Evolutionary conservation across 2,888 invertebrate species (phyloP).

Genomic region (Urechis unicinctus): DNA sequence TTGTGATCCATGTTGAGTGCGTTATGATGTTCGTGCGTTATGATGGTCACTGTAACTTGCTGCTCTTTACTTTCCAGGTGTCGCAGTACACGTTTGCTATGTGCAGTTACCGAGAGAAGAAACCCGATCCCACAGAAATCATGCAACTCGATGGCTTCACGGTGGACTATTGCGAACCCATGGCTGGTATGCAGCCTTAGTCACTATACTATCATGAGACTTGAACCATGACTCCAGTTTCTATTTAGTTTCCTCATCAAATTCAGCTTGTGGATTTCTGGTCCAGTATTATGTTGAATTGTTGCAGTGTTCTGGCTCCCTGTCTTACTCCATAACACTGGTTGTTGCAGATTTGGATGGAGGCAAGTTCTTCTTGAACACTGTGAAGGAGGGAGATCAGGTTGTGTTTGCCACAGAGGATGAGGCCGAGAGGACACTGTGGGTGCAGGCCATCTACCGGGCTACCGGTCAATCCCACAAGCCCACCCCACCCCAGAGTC

Average conservation of each 20-base stretch:
- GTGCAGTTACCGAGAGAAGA: conserved; percentile 99
- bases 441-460: conserved; percentile 98
- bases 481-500: conserved; percentile 68
- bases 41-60: too few species aligned
- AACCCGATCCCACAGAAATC: conserved; percentile 98
- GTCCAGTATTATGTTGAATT: too few species aligned
- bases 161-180: conserved; percentile 91
- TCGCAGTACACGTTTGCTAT: conserved; percentile 99
- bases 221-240: not conserved
- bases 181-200: conserved; percentile 64
- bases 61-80: too few species aligned
- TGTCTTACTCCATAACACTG: too few species aligned
- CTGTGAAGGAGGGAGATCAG: conserved; percentile 89
- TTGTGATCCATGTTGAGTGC: too few species aligned
- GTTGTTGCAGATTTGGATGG: conserved; percentile 72
- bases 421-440: conserved; percentile 90
- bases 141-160: conserved; percentile 99
- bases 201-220: not conserved
- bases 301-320: too few species aligned
- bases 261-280: too few species aligned
- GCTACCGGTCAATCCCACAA: conserved; percentile 99
- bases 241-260: not conserved
- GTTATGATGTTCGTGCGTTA: too few species aligned
- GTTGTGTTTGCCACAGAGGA: conserved; percentile 60
- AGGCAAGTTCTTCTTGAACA: conserved; percentile 93